Percentiles rank a stretch among this genome's conserved stretches.
These are phyloP conservation scores for Pangasius krempfi DNA, from an alignment of 2,797 vertebrate genomes.

Conservation along the genomic window DNA sequence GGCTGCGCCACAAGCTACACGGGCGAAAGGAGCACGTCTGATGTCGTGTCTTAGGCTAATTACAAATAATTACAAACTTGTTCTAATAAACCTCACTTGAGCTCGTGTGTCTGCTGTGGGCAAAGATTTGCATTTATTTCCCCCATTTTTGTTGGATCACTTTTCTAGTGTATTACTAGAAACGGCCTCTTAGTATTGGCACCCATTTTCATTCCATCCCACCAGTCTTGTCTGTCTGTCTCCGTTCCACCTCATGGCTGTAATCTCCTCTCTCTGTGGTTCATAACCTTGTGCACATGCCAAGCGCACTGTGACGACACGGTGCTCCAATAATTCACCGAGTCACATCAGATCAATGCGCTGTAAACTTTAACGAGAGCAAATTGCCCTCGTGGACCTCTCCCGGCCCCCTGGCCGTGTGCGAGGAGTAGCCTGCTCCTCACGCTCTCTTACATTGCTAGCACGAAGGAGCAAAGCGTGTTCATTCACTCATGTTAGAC, in stretches of 20 bases:
- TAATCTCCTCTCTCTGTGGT: slow-evolving; percentile 6
- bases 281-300: slow-evolving; percentile 28
- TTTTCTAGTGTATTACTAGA: neutral
- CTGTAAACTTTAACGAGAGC: slow-evolving; percentile 47
- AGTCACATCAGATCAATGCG: slow-evolving; percentile 51
- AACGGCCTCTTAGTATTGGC: neutral
- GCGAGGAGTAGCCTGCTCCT: neutral
- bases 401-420: neutral
- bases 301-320: slow-evolving; percentile 32
- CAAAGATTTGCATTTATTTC: neutral
- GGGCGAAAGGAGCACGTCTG: neutral
- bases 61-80: neutral
- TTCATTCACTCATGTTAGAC: neutral
- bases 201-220: neutral
- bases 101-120: neutral
- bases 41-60: neutral
- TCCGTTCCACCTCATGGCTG: slow-evolving; percentile 7
- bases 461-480: slow-evolving; percentile 5
- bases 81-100: neutral
- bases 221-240: neutral
- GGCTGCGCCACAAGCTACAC: too few species aligned
- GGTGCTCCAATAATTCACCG: slow-evolving; percentile 42
- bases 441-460: neutral
- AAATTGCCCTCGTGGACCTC: slow-evolving; percentile 45
- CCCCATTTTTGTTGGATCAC: neutral